Evolutionary conservation across 2,797 vertebrate genomes (phyloP).

Genomic region (Pantherophis alleghaniensis): DNA sequence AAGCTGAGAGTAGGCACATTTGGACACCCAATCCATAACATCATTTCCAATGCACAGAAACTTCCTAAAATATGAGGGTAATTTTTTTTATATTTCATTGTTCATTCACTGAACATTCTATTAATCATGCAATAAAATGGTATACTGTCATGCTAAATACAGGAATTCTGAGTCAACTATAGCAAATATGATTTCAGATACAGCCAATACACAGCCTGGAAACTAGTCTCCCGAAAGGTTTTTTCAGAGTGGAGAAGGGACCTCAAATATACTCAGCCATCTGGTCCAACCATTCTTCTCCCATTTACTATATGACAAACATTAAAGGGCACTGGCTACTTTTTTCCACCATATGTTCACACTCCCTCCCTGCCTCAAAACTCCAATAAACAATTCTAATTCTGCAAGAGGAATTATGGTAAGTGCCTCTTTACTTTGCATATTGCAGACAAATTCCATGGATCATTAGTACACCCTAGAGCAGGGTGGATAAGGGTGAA

Average conservation of each 20-base stretch:
- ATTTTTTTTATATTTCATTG: background rate
- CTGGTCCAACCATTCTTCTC: background rate
- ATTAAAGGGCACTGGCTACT: background rate
- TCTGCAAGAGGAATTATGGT: background rate
- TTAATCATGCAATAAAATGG: background rate
- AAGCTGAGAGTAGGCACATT: background rate
- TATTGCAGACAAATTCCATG: background rate
- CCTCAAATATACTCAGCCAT: background rate
- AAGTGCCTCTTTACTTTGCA: background rate
- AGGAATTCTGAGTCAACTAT: background rate
- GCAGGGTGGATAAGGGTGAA: background rate
- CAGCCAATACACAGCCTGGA: background rate
- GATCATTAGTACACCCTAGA: background rate
- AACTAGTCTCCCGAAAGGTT: background rate
- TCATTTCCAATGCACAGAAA: background rate
- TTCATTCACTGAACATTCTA: background rate
- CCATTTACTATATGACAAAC: background rate
- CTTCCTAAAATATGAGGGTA: background rate
- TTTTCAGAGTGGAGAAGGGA: background rate
- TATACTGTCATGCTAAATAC: background rate
- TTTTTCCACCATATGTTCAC: background rate
- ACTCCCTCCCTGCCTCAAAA: background rate
- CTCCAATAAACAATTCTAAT: background rate
- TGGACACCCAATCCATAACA: background rate
- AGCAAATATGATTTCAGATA: background rate